Conservation (phyloP, 2,797 vertebrate genomes). For the Tenualosa thibaudeaui region DNA sequence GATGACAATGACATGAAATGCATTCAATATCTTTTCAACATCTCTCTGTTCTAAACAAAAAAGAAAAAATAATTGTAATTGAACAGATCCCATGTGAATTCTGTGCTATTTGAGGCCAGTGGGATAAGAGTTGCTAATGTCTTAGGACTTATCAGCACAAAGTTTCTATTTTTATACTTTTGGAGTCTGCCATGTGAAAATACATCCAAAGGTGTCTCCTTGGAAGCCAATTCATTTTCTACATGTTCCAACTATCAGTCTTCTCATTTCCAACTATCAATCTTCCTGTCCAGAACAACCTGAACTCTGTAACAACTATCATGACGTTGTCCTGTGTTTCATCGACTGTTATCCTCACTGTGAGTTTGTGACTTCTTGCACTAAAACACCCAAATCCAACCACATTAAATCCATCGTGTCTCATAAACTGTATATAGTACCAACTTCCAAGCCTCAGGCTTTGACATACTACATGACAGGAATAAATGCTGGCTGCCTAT, state of each 20-base stretch:
- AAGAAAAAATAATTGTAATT: background rate
- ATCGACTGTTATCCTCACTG: conserved; percentile 19
- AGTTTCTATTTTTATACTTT: conserved; percentile 20
- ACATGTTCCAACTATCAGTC: conserved; percentile 19
- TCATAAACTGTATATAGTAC: background rate
- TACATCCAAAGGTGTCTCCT: background rate
- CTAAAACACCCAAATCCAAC: background rate
- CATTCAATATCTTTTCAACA: background rate
- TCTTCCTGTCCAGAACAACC: conserved; percentile 30
- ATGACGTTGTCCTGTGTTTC: conserved; percentile 24
- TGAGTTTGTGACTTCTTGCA: conserved; percentile 2
- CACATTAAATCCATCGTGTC: background rate
- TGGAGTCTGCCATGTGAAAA: background rate
- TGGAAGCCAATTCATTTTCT: background rate
- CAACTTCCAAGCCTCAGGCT: background rate
- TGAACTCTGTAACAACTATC: conserved; percentile 32
- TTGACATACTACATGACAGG: background rate
- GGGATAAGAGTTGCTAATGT: background rate
- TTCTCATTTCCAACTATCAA: background rate
- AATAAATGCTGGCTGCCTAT: background rate
- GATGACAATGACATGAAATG: background rate
- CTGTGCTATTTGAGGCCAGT: background rate
- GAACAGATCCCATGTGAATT: too few species aligned
- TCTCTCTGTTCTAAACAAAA: background rate
- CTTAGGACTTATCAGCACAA: background rate